A percentile compares a stretch with the other conserved stretches of the same genome.
These are phyloP conservation scores for Ostrea denselamellosa DNA, from an alignment of 1,140 invertebrate species.

Conservation along the genomic window DNA sequence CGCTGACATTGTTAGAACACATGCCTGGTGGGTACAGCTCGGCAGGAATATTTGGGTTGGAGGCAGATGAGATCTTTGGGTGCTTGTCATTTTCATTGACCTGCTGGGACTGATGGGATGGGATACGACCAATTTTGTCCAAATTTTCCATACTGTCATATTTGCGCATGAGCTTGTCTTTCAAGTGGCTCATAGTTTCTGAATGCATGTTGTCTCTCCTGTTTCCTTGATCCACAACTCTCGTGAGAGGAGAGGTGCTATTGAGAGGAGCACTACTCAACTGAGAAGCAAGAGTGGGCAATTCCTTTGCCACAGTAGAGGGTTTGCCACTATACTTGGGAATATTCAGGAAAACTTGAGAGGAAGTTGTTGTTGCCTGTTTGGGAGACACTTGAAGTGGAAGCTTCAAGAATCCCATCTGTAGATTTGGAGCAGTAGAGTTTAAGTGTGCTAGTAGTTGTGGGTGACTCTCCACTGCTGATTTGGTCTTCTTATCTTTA, in stretches of 20 bases:
- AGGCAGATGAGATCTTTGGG: conserved; percentile 39
- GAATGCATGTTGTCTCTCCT: conserved; percentile 67
- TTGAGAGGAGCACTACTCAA: conserved; percentile 24
- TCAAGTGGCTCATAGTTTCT: conserved; percentile 67
- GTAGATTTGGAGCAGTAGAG: conserved; percentile 42
- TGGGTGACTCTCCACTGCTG: conserved; percentile 73
- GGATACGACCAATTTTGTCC: conserved; percentile 57
- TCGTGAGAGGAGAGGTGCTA: not conserved
- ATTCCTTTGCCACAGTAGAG: conserved; percentile 45
- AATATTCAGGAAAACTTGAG: conserved; percentile 38
- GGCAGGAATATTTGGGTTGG: conserved; percentile 41
- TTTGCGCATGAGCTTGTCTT: conserved; percentile 73
- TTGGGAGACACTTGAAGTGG: conserved; percentile 33
- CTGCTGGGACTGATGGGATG: conserved; percentile 30
- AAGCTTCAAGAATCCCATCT: conserved; percentile 40
- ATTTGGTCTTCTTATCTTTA: conserved; percentile 54
- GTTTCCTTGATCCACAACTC: conserved; percentile 43
- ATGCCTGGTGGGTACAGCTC: conserved; percentile 54
- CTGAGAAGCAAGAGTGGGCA: conserved; percentile 11
- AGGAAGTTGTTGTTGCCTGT: not conserved
- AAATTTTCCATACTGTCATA: conserved; percentile 72
- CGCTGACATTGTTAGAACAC: conserved; percentile 37
- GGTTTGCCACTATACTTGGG: conserved; percentile 13
- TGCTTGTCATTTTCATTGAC: conserved; percentile 37
- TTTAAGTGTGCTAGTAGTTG: conserved; percentile 73